phyloP scores from a whole-genome alignment of 2,113 vertebrate genomes.

The Chaetura pelagica region DNA sequence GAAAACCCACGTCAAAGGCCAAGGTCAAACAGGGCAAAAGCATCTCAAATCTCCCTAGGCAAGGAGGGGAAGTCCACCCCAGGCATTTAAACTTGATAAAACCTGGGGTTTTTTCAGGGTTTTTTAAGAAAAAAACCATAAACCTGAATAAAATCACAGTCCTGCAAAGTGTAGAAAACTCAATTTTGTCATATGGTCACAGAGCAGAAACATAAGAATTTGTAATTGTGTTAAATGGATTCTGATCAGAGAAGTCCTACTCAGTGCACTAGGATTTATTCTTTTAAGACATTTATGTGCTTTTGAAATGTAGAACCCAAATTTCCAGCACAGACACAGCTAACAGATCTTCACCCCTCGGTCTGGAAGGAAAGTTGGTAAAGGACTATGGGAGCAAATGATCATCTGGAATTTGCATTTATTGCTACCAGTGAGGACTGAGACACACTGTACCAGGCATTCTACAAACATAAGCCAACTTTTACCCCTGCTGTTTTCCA shows the following conservation, averaged over 20 bases:
- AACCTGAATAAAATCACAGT: background rate
- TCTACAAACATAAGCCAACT: background rate
- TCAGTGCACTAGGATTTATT: background rate
- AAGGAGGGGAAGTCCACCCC: background rate
- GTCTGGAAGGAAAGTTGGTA: background rate
- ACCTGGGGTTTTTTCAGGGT: too few species aligned
- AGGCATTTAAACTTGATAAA: background rate
- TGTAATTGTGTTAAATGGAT: background rate
- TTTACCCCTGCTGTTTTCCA: background rate
- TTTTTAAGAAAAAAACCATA: background rate
- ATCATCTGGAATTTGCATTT: background rate
- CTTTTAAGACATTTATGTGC: background rate
- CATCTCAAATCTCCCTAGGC: background rate
- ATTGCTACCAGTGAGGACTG: background rate
- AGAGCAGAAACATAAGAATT: background rate
- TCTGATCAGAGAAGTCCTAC: background rate
- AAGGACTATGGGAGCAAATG: background rate
- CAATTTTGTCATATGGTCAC: background rate
- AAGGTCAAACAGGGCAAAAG: background rate
- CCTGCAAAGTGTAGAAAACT: background rate
- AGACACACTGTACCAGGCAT: background rate
- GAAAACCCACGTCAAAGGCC: background rate
- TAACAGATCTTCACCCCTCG: background rate
- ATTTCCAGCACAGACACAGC: background rate
- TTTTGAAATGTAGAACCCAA: background rate